Evolutionary conservation across 2,797 vertebrate genomes (phyloP).

Genomic region (Tympanoctomys barrerae): DNA sequence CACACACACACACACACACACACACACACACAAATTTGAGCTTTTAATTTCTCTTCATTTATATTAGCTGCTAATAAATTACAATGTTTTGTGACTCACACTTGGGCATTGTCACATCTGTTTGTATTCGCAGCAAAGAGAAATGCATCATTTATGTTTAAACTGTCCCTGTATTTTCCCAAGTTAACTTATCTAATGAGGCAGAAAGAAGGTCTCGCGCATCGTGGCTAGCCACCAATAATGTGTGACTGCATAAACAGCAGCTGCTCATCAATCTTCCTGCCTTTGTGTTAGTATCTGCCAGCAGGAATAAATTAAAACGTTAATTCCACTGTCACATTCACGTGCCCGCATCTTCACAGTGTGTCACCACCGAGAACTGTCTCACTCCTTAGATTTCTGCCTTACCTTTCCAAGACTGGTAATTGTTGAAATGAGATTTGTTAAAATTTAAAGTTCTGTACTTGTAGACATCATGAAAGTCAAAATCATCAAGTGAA

Average conservation of each 20-base stretch:
- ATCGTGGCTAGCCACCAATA: slow-evolving; percentile 86
- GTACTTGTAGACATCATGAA: background rate
- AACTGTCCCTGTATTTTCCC: slow-evolving; percentile 65
- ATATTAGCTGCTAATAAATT: slow-evolving; percentile 74
- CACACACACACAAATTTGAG: background rate
- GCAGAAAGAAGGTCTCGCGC: slow-evolving; percentile 86
- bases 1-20: background rate
- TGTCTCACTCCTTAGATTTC: slow-evolving; percentile 8
- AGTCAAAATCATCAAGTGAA: slow-evolving; percentile 6
- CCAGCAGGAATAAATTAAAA: slow-evolving; percentile 87
- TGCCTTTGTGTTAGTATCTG: slow-evolving; percentile 86
- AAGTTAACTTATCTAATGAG: slow-evolving; percentile 91
- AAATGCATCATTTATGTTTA: slow-evolving; percentile 80
- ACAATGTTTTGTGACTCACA: slow-evolving; percentile 79
- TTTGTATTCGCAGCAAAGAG: slow-evolving; percentile 74
- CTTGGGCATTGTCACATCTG: slow-evolving; percentile 79
- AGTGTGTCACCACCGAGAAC: background rate
- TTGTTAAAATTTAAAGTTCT: slow-evolving; percentile 19
- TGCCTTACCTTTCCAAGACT: slow-evolving; percentile 6
- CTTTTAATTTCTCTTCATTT: slow-evolving; percentile 83
- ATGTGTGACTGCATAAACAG: slow-evolving; percentile 86
- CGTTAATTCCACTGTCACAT: slow-evolving; percentile 81
- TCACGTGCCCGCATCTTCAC: slow-evolving; percentile 38
- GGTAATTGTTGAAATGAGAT: background rate
- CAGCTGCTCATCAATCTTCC: slow-evolving; percentile 87